Conservation (phyloP, 1,140 invertebrate genomes). For the Antheraea pernyi region DNA sequence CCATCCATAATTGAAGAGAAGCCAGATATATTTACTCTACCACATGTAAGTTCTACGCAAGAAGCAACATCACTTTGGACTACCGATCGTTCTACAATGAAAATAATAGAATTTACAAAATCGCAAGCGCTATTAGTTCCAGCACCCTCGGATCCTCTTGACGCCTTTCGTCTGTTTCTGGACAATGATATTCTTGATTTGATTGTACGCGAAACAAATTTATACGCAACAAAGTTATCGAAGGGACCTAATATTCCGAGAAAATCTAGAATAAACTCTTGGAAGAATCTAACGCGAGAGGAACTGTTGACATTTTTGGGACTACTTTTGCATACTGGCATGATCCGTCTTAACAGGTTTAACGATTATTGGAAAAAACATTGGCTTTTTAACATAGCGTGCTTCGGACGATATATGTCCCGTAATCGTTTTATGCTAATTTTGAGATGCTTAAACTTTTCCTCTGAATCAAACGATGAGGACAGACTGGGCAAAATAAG, state of each 20-base stretch:
- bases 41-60: background rate
- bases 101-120: background rate
- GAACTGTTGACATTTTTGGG: background rate
- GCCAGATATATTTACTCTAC: too few relatives aligned
- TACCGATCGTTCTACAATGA: background rate
- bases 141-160: background rate
- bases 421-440: slow-evolving; percentile 6
- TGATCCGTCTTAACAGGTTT: background rate
- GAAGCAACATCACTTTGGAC: background rate
- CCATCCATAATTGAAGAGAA: too few relatives aligned
- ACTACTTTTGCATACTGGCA: background rate
- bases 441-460: background rate
- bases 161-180: background rate
- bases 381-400: slow-evolving; percentile 4
- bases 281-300: background rate
- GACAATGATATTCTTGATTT: background rate
- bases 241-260: background rate
- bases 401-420: slow-evolving; percentile 6
- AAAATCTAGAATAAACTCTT: slow-evolving; percentile 1
- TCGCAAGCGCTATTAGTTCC: background rate
- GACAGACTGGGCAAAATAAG: background rate
- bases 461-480: background rate
- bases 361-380: slow-evolving; percentile 7
- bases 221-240: background rate
- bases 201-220: background rate